phyloP scores from a whole-genome alignment of 1,140 invertebrate genomes.

The Ditylenchus dipsaci region DNA sequence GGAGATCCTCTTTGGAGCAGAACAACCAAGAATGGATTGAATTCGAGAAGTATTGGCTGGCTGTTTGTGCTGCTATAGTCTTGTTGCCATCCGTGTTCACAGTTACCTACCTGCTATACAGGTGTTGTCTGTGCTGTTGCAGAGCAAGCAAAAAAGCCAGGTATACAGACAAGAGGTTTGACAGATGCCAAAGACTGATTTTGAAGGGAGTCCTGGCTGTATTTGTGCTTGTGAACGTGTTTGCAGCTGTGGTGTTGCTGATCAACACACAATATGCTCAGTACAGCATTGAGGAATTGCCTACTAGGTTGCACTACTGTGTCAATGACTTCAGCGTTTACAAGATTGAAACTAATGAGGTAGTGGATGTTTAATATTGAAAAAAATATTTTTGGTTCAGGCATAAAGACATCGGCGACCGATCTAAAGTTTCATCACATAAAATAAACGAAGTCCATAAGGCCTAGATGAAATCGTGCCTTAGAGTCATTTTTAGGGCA shows the following conservation, averaged over 20 bases:
- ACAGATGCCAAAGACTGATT: slow-evolving; percentile 42
- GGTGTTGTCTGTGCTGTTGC: slow-evolving; percentile 47
- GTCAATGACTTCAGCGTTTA: slow-evolving; percentile 53
- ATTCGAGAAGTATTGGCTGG: slow-evolving; percentile 48
- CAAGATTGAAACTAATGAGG: slow-evolving; percentile 51
- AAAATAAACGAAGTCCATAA: no score
- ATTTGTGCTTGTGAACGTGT: slow-evolving; percentile 49
- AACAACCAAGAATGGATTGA: slow-evolving; percentile 39
- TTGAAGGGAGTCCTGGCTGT: slow-evolving; percentile 45
- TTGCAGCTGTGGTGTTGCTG: slow-evolving; percentile 46
- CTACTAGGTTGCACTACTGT: slow-evolving; percentile 47
- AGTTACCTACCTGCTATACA: slow-evolving; percentile 42
- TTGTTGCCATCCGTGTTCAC: slow-evolving; percentile 34
- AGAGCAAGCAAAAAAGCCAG: slow-evolving; percentile 9
- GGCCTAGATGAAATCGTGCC: no score
- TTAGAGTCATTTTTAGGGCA: no score
- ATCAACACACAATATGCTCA: slow-evolving; percentile 55
- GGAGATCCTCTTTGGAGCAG: slow-evolving; percentile 22
- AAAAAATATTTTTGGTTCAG: no score
- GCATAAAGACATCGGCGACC: no score
- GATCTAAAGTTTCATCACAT: no score
- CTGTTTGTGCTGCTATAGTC: slow-evolving; percentile 24
- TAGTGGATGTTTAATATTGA: no score
- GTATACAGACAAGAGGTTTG: slow-evolving; percentile 40
- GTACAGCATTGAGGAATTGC: slow-evolving; percentile 50